Conservation (phyloP, 1,140 invertebrate genomes). For the Eupristina koningsbergeri region DNA sequence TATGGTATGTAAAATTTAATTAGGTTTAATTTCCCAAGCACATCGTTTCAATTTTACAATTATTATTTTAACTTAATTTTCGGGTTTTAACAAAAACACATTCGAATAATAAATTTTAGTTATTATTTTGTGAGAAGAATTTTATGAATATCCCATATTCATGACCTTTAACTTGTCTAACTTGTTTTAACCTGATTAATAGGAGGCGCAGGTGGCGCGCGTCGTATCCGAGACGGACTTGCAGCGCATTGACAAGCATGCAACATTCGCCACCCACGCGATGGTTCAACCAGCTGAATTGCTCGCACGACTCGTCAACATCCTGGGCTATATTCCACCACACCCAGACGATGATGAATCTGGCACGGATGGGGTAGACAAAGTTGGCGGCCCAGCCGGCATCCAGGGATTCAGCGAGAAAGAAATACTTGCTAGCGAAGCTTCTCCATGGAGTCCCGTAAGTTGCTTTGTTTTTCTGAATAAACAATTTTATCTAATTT, state of each 20-base stretch:
- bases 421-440: conserved; percentile 80
- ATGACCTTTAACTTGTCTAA: no score
- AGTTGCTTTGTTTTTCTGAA: background rate
- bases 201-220: conserved; percentile 73
- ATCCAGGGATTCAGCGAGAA: conserved; percentile 80
- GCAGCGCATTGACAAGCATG: conserved; percentile 82
- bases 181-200: no score
- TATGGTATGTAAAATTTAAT: conserved; percentile 52
- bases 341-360: conserved; percentile 64
- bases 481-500: no score
- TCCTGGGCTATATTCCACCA: conserved; percentile 78
- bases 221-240: conserved; percentile 84
- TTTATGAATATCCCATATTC: no score
- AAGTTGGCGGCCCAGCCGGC: conserved; percentile 60
- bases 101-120: no score
- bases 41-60: background rate
- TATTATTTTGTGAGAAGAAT: no score
- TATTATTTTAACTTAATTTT: no score
- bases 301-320: conserved; percentile 82
- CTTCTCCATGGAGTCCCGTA: conserved; percentile 45
- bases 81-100: no score
- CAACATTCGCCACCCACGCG: conserved; percentile 78
- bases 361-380: conserved; percentile 41
- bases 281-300: conserved; percentile 82
- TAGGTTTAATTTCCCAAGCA: background rate